These are phyloP conservation scores for Pheosia tremula DNA, from an alignment of 2,888 invertebrate species.

Conservation along the genomic window DNA sequence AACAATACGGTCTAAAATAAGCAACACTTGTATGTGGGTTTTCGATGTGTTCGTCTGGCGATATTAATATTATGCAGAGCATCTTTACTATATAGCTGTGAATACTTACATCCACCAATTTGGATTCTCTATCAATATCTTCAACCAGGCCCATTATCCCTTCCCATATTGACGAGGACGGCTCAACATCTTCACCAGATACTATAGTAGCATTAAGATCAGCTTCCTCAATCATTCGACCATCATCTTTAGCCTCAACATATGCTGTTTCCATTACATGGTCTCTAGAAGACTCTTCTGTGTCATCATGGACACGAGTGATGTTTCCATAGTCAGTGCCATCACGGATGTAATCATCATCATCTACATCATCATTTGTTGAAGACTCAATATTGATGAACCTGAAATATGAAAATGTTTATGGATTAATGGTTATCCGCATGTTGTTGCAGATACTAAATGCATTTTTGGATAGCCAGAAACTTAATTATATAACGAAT, in stretches of 20 bases:
- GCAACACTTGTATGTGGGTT: too few species aligned
- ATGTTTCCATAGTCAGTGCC: constrained; percentile 79
- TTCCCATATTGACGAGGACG: constrained; percentile 71
- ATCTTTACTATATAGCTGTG: too few species aligned
- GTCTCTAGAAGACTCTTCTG: constrained; percentile 46
- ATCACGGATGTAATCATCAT: constrained; percentile 75
- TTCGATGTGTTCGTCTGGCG: too few species aligned
- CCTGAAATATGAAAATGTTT: constrained; percentile 54
- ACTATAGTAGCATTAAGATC: constrained; percentile 76
- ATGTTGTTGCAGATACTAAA: too few species aligned
- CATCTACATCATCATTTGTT: constrained; percentile 85
- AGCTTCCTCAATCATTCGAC: constrained; percentile 52
- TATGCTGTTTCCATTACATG: constrained; percentile 63
- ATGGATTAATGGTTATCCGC: not conserved
- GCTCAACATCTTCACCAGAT: constrained; percentile 59
- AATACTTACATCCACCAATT: constrained; percentile 65
- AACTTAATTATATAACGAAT: too few species aligned
- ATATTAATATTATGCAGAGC: too few species aligned
- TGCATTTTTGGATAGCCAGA: too few species aligned
- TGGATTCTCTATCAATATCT: constrained; percentile 65
- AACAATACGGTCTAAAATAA: too few species aligned
- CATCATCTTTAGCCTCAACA: constrained; percentile 59
- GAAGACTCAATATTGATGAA: constrained; percentile 89
- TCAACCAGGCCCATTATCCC: constrained; percentile 75
- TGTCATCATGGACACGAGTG: constrained; percentile 62